Evolutionary conservation across 2,888 invertebrate species (phyloP), one percentile per base, ranked within the genome.

Genomic region (Caenorhabditis becei): DNA sequence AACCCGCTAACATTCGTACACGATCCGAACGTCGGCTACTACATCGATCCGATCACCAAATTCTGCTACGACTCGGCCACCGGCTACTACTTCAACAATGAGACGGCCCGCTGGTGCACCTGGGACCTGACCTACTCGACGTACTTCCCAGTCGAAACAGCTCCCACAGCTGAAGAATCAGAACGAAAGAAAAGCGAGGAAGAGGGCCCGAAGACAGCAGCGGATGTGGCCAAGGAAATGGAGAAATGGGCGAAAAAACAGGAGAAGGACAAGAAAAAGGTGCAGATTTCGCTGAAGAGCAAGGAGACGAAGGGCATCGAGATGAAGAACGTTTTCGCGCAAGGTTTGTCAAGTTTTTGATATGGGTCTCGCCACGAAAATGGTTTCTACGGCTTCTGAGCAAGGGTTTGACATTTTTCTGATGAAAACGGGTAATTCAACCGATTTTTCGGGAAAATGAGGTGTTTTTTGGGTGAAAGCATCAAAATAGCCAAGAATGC

Each of bases 211-310:
- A 91, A 91, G 78, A 82, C 83, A 2, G 89, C 91, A 7, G 86
- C 88, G n/a, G 86, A 91, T 41, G 84, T 91, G 20, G 88, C 84
- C 35, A 86, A 93, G 92, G 95, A 95, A 88, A 95, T 95, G 95
- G 95, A 95, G 91, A 94, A 95, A 77, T 99, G 99, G 99, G 99
- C 98, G 0, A 96, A 97, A 89, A 96, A 96, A 14, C 93, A 97
- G 83, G 98, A 98, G 91, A 97, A 97, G 91, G 96, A 96, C 92
- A 97, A 97, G 91, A 91, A 69, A 37, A 84, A 84, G 53, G 82
- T 85, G 20, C 82, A 83, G 63, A 75, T 87, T 35, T 80, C 83
- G 10, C 24, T 86, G 56, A 86, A 87, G 62, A 83, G 75, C 7
- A 51, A 71, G 23, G 65, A 63, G 23, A 63, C 71, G 26, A 56